phyloP scores from a whole-genome alignment of 2,888 invertebrate genomes.

The Cataglyphis rosenhaueri region DNA sequence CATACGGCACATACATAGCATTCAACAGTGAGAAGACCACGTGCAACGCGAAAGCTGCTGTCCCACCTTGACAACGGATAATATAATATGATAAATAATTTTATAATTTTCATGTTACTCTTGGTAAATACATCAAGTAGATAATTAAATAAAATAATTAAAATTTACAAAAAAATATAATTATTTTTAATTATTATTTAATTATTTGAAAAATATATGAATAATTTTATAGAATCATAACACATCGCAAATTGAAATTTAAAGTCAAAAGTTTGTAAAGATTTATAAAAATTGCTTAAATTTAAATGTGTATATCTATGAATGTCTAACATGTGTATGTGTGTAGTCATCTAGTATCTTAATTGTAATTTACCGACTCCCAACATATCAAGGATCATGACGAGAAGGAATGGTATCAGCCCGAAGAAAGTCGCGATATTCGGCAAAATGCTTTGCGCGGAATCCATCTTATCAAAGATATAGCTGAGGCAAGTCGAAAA shows the following conservation, averaged over 20 bases:
- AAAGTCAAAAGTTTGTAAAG: not conserved
- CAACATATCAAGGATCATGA: conserved; percentile 90
- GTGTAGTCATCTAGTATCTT: not conserved
- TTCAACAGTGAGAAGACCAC: conserved; percentile 90
- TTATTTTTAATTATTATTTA: not conserved
- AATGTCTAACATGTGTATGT: not conserved
- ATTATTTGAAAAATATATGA: not conserved
- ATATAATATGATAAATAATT: conserved; percentile 7
- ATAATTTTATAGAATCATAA: not conserved
- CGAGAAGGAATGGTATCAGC: conserved; percentile 91
- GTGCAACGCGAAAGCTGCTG: conserved; percentile 90
- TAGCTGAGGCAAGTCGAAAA: conserved; percentile 92
- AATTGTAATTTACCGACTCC: conserved; percentile 87
- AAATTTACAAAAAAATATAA: not conserved
- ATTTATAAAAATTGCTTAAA: not conserved
- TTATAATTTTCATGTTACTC: not conserved
- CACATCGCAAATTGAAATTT: not conserved
- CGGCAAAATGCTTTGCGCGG: conserved; percentile 92
- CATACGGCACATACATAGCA: conserved; percentile 94
- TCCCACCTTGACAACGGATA: conserved; percentile 87
- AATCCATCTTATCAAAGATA: conserved; percentile 93
- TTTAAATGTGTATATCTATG: too few relatives aligned
- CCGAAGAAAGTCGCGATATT: conserved; percentile 92
- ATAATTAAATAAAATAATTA: not conserved
- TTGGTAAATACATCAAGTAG: not conserved